Conservation (phyloP, 2,888 invertebrate genomes). For the Drosophila rellima region DNA sequence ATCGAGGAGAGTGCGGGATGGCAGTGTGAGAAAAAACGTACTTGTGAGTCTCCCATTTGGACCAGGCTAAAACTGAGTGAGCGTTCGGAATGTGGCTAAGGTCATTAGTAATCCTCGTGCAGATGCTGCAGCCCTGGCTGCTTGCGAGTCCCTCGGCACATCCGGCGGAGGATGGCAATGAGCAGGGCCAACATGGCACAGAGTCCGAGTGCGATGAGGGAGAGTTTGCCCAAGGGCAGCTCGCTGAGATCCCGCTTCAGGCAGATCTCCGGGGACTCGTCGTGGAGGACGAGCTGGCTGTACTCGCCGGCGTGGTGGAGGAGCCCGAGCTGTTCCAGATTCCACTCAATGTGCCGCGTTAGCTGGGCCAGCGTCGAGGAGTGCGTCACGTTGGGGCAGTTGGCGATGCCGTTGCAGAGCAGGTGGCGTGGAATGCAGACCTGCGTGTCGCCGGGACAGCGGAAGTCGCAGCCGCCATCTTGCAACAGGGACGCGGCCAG, state of each 20-base stretch:
- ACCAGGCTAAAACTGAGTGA: too few relatives aligned
- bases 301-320: slow-evolving; percentile 86
- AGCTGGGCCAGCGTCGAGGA: slow-evolving; percentile 85
- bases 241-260: slow-evolving; percentile 86
- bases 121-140: slow-evolving; percentile 66
- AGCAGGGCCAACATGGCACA: slow-evolving; percentile 83
- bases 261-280: slow-evolving; percentile 92
- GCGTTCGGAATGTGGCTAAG: too few relatives aligned
- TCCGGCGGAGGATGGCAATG: slow-evolving; percentile 84
- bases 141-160: slow-evolving; percentile 76
- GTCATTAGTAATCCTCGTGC: slow-evolving; percentile 69
- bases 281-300: slow-evolving; percentile 88
- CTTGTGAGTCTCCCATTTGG: too few relatives aligned
- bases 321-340: slow-evolving; percentile 87
- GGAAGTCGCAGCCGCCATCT: slow-evolving; percentile 92
- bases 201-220: slow-evolving; percentile 83
- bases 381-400: slow-evolving; percentile 92
- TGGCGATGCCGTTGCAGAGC: slow-evolving; percentile 94
- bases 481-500: slow-evolving; percentile 92
- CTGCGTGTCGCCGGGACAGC: slow-evolving; percentile 93
- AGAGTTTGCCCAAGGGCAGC: slow-evolving; percentile 82
- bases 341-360: slow-evolving; percentile 88
- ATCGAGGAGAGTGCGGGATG: slow-evolving; percentile 7
- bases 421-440: slow-evolving; percentile 93
- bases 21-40: too few relatives aligned